Evolutionary conservation across 2,888 invertebrate genomes (phyloP).

Genomic region (Phorcus lineatus): DNA sequence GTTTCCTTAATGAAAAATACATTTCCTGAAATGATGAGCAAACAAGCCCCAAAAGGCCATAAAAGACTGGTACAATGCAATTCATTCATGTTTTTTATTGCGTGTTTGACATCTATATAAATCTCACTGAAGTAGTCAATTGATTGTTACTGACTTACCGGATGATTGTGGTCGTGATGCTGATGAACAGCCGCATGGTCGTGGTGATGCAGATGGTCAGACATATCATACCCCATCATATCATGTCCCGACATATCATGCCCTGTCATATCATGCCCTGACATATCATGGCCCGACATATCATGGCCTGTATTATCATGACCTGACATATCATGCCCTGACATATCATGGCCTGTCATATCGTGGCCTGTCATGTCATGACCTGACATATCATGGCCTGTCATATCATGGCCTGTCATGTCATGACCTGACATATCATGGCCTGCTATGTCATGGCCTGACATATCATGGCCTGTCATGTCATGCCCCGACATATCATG

Average conservation of each 20-base stretch:
- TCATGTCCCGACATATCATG: background rate
- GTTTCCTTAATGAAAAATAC: no score
- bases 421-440: background rate
- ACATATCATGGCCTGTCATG: background rate
- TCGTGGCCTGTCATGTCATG: background rate
- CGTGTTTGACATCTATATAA: no score
- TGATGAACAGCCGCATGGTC: background rate
- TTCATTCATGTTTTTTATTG: no score
- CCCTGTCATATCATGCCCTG: background rate
- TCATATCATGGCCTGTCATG: background rate
- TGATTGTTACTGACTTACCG: background rate
- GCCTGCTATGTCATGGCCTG: no score
- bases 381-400: background rate
- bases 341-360: background rate
- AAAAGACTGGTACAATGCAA: no score
- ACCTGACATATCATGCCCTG: background rate
- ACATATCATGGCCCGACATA: background rate
- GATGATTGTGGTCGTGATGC: background rate
- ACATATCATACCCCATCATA: background rate
- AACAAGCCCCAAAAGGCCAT: no score
- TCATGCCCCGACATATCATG: background rate
- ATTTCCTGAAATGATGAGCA: no score
- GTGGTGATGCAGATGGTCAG: background rate
- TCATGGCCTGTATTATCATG: background rate
- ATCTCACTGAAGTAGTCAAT: no score